Evolutionary conservation across 1,140 invertebrate species (phyloP).

Genomic region (Heliconius congener): DNA sequence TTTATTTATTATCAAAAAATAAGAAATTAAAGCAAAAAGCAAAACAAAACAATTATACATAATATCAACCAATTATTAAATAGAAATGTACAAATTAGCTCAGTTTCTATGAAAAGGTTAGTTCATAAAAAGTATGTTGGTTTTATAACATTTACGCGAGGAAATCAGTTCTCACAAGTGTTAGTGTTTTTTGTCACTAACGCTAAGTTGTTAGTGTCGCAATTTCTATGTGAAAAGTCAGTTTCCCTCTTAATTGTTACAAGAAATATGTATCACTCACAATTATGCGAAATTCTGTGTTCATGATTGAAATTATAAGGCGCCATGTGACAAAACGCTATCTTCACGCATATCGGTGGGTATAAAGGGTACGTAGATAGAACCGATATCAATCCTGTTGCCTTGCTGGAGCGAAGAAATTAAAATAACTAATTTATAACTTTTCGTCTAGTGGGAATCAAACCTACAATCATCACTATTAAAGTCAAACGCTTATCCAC

Average conservation of each 20-base stretch:
- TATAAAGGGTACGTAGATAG: too few species aligned
- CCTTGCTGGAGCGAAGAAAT: too few species aligned
- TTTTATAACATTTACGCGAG: constrained; percentile 24
- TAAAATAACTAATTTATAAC: too few species aligned
- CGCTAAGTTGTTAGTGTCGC: constrained; percentile 26
- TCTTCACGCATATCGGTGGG: background rate
- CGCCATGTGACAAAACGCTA: background rate
- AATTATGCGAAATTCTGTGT: background rate
- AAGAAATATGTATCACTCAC: background rate
- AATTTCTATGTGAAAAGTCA: constrained; percentile 34
- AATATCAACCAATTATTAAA: background rate
- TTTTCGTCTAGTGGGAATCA: too few species aligned
- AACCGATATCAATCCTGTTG: too few species aligned
- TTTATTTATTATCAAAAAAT: background rate
- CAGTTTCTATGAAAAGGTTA: background rate
- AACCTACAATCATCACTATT: too few species aligned
- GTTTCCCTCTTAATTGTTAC: constrained; percentile 8
- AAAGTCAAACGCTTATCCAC: too few species aligned
- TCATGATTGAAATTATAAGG: background rate
- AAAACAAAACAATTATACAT: background rate
- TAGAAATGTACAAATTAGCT: constrained; percentile 9
- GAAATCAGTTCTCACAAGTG: constrained; percentile 32
- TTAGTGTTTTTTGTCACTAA: constrained; percentile 29
- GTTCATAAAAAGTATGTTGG: background rate
- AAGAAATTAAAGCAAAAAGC: background rate